Conservation (phyloP, 2,797 vertebrate genomes). For the Parauchenoglanis punctatus region DNA sequence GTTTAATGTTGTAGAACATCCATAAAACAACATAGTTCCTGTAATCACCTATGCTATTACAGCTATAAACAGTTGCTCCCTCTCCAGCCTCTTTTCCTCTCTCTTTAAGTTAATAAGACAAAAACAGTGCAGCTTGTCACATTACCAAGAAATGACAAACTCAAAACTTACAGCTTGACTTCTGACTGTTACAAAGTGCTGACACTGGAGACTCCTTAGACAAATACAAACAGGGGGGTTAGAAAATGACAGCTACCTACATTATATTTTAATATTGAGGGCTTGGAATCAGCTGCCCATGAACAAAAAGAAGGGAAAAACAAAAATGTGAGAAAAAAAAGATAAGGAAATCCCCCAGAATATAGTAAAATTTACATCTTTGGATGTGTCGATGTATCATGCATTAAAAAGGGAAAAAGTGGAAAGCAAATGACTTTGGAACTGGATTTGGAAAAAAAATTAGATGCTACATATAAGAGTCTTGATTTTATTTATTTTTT, state of each 20-base stretch:
- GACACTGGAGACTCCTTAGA: not conserved
- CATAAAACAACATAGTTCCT: not conserved
- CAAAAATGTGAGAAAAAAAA: not conserved
- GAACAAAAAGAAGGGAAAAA: not conserved
- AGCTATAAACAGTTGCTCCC: not conserved
- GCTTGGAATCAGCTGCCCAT: not conserved
- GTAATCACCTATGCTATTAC: not conserved
- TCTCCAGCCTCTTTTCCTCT: not conserved
- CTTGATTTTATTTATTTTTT: not conserved
- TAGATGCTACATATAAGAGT: not conserved
- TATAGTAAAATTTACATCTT: not conserved
- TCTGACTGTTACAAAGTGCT: not conserved
- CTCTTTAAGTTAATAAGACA: not conserved
- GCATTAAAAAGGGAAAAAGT: not conserved
- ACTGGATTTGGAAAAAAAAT: not conserved
- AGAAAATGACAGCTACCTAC: not conserved
- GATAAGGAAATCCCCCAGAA: not conserved
- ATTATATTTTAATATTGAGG: not conserved
- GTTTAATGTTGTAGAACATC: not conserved
- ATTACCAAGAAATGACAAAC: not conserved
- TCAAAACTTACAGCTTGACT: not conserved
- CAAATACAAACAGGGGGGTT: not conserved
- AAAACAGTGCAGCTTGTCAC: not conserved
- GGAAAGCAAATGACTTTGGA: not conserved
- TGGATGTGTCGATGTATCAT: not conserved